These are phyloP conservation scores for Sisyra nigra DNA, from an alignment of 2,888 invertebrate species.

Conservation along the genomic window DNA sequence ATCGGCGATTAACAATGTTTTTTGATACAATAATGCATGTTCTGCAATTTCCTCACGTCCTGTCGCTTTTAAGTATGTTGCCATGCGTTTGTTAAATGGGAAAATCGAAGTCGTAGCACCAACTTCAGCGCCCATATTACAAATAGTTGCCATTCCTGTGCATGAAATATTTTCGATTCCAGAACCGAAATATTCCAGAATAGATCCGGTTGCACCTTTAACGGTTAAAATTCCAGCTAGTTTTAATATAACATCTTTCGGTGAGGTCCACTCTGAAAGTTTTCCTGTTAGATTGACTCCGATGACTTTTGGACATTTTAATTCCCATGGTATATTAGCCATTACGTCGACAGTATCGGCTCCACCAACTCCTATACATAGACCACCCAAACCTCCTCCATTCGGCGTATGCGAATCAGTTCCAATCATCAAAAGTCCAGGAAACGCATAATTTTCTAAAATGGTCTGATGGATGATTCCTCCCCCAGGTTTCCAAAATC, in stretches of 20 bases:
- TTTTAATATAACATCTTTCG: constrained; percentile 96
- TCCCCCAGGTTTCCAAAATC: constrained; percentile 99
- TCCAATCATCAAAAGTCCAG: constrained; percentile 93
- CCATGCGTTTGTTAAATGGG: constrained; percentile 93
- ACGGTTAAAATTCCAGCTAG: constrained; percentile 94
- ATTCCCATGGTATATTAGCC: constrained; percentile 98
- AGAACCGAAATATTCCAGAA: constrained; percentile 94
- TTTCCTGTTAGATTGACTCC: constrained; percentile 88
- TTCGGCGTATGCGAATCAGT: constrained; percentile 99
- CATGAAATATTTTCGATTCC: constrained; percentile 99
- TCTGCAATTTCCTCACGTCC: constrained; percentile 54
- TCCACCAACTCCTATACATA: constrained; percentile 98
- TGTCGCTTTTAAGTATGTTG: constrained; percentile 80
- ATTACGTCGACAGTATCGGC: constrained; percentile 99
- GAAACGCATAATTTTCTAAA: constrained; percentile 98
- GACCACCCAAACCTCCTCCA: constrained; percentile 92
- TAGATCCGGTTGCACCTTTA: constrained; percentile 98
- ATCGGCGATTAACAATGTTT: constrained; percentile 62
- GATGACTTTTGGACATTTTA: constrained; percentile 98
- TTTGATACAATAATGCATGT: constrained; percentile 53
- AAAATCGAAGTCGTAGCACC: constrained; percentile 97
- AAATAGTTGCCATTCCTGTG: constrained; percentile 99
- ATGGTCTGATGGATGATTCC: constrained; percentile 99
- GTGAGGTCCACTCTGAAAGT: constrained; percentile 94
- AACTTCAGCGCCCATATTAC: constrained; percentile 99